phyloP scores from a whole-genome alignment of 1,140 invertebrate species.

The Drosophila nebulosa region DNA sequence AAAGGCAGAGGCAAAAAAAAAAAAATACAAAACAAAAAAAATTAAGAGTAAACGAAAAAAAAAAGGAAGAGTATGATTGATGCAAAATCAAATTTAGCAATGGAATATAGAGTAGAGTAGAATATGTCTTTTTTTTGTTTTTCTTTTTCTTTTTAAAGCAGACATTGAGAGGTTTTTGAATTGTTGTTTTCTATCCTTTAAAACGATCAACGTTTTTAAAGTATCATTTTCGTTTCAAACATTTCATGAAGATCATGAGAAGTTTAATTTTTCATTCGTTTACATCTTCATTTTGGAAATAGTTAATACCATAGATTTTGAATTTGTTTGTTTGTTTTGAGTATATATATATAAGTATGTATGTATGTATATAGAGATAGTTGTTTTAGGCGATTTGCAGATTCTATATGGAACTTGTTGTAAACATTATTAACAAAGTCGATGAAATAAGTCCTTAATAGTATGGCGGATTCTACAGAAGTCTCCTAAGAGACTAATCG shows the following conservation, averaged over 20 bases:
- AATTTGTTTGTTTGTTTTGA: constrained; percentile 28
- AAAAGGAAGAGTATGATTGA: constrained; percentile 28
- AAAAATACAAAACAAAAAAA: constrained; percentile 24
- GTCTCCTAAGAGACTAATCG: no score
- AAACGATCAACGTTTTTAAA: constrained; percentile 52
- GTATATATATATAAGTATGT: background rate
- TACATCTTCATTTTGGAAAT: constrained; percentile 41
- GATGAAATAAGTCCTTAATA: no score
- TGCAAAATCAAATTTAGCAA: constrained; percentile 52
- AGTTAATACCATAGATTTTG: constrained; percentile 73
- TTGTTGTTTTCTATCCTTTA: background rate
- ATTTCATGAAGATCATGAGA: constrained; percentile 34
- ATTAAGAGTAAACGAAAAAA: background rate
- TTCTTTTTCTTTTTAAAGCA: constrained; percentile 32
- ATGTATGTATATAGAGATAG: constrained; percentile 70
- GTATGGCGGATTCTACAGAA: no score
- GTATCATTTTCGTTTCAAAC: constrained; percentile 11
- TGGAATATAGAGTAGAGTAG: constrained; percentile 47
- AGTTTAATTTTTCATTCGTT: background rate
- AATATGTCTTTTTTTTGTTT: constrained; percentile 22
- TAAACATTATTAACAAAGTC: background rate
- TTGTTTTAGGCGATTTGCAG: constrained; percentile 14
- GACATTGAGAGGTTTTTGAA: constrained; percentile 17
- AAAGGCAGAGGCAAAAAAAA: constrained; percentile 62
- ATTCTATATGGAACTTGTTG: background rate